Base-by-base conservation (phyloP, 2,113 vertebrate species). In the Lamprologus tigripictilis region DNA sequence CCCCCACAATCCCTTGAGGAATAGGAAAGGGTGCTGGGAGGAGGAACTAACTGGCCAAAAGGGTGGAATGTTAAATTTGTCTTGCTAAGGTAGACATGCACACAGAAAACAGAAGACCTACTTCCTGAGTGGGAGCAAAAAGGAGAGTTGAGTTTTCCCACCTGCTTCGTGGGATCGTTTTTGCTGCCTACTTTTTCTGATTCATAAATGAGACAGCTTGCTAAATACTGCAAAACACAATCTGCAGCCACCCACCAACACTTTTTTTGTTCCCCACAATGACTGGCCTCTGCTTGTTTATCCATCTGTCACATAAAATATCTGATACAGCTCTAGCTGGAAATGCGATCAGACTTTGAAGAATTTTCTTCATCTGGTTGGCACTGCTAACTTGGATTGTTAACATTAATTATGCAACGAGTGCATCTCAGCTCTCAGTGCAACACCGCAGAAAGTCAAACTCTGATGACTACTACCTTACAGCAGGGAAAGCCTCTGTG, bases 51-150 rank as follows among this genome's bases (percentile, higher is more conserved):
- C 8, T 68, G 73, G 13, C 68, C 86, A 93, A 89, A 89, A 88
- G 88, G 87, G 33, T 68, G 88, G 90, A 91, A 95, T 93, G 87
- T 90, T 54, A 91, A 92, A 89, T 92, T 94, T 92, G 84, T 73
- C 58, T 37, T 33, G 26, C 80, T 21, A 51, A 88, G 73, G 63
- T 80, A 85, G n/a, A 73, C 19, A 51, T 33, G 26, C 26, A 51
- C 73, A 78, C 45, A 90, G 85, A 89, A 86, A 61, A 80, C 80
- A 89, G 82, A 82, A 17, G 89, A 92, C 55, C 78, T 82, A 53
- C 83, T 76, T 88, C 55, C 81, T 79, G 86, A 88, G 93, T 90
- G 86, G 92, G 92, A 90, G 88, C 81, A 80, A 58, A 58, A 84
- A 47, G 73, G 68, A 86, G 47, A 86, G 71, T 40, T 45, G 80